Evolutionary conservation across 1,140 invertebrate species (phyloP).

Genomic region (Drosophila mayri): DNA sequence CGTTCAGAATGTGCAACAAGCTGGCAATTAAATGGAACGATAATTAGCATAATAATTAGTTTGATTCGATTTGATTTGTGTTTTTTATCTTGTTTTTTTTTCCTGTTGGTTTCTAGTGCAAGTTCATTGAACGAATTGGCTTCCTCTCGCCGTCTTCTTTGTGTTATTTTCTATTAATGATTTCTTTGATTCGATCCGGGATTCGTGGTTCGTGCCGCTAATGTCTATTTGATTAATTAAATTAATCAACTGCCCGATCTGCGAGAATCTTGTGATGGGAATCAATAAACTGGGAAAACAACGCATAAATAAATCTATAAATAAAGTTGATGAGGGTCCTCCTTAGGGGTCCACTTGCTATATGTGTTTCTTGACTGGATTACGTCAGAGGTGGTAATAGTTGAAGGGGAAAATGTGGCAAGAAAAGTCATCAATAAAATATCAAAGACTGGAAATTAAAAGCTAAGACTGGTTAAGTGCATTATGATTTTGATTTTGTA

Average conservation of each 20-base stretch:
- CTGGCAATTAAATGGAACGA: constrained; percentile 17
- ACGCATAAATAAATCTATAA: constrained; percentile 51
- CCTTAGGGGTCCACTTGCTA: constrained; percentile 30
- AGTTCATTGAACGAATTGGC: constrained; percentile 69
- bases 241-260: constrained; percentile 64
- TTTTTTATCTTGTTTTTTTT: neutral
- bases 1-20: constrained; percentile 49
- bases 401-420: constrained; percentile 1
- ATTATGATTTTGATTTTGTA: neutral
- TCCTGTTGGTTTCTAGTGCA: constrained; percentile 15
- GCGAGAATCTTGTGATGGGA: constrained; percentile 31
- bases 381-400: constrained; percentile 45
- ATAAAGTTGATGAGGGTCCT: constrained; percentile 50
- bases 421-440: constrained; percentile 14
- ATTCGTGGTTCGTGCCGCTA: constrained; percentile 62
- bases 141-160: constrained; percentile 13
- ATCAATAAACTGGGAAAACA: constrained; percentile 47
- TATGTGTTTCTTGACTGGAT: constrained; percentile 39
- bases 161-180: constrained; percentile 50
- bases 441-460: constrained; percentile 4
- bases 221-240: constrained; percentile 80
- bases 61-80: constrained; percentile 19
- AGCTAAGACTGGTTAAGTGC: constrained; percentile 1
- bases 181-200: constrained; percentile 44
- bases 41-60: constrained; percentile 49